Evolutionary conservation across 2,888 invertebrate genomes (phyloP), one percentile per base, ranked within the genome.

Genomic region (Cheilosia soror): DNA sequence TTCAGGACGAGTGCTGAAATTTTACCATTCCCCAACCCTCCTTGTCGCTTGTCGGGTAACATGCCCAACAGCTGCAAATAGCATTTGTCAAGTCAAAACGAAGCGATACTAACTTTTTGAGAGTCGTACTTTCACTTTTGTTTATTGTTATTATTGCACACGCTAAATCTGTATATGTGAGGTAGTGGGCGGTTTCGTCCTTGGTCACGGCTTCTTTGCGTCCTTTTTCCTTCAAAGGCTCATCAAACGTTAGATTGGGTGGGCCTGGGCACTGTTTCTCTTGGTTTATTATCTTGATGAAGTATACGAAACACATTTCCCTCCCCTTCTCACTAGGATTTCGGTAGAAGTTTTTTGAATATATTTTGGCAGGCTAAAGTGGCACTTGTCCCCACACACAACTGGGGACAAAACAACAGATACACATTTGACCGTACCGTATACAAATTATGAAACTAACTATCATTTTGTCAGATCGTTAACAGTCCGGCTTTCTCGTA

Each of bases 81-180:
- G 44, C 53, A 63, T 73, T 73, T 55, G 63, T 55, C 63, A 55
- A 63, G 42, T 57, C 47, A 44, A 71, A 51, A 49, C 58, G 29
- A 7, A 51, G 29, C 58, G 60, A 71, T 51, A 51, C 49, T 71
- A 71, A 71, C 71, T 71, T 71, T 71, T 60, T 51, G 53, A 53
- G 51, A 73, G 72, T 73, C 44, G 40, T 58, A 60, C 51, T 73
- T 73, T 53, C 63, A 13, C 53, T 72, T 62, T 27, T 72, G 60
- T 51, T 72, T 73, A 63, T 73, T 73, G 63, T 63, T 73, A 55
- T 63, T 73, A 42, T 72, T 53, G 72, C 53, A 29, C 53, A 62
- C 53, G 27, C 60, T 72, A 57, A 47, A 27, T 42, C 33, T 42
- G 37, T 29, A 15, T 58, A 15, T 6, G 15, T 11, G 9, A 11